Base-by-base conservation (phyloP, 2,113 vertebrate species). In the Mus musculus region DNA sequence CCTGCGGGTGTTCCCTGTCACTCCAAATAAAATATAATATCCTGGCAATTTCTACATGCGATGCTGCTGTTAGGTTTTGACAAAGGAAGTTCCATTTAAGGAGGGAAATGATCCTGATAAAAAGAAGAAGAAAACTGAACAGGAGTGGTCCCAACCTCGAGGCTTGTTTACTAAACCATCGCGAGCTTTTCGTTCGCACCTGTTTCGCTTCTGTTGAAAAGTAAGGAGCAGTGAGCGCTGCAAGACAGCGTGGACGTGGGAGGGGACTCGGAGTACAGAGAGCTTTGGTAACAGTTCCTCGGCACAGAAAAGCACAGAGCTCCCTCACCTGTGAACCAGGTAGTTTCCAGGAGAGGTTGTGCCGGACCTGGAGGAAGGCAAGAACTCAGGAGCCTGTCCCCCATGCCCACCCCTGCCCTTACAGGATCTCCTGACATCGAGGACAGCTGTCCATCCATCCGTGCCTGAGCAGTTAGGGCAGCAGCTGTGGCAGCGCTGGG, bases 121-220 rank as follows among this genome's bases (percentile, higher is more conserved):
- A 42, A 94, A 52, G 42, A 7, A 33, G 4, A 69, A 54, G 17
- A 17, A 13, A 72, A 71, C 73, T 59, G 46, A 46, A 85, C 82
- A 52, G 39, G 59, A 85, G 30, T 16, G 59, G 73, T 86, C 36
- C 76, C 24, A 39, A 71, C n/a, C 14, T 67, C 24, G 24, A n/a
- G 95, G 94, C 88, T 96, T 0, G n/a, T 87, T 97, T 76, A 33
- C 0, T 1, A 89, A 82, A 54, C 63, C 59, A 95, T 84, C 90
- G 0, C 2, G 76, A 82, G 69, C 90, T 89, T 96, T 90, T 16
- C 67, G 52, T 86, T 84, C 91, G 87, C 95, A 96, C 95, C 98
- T 98, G 97, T 98, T 97, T 97, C 69, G 88, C 96, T 97, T 98
- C 49, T 73, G 3, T 95, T 94, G 88, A 71, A 87, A 97, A 97